Evolutionary conservation across 53 echinoderm and acorn worm species (phyloP), one percentile per base, ranked within the genome.

Genomic region (Holothuria scabra): DNA sequence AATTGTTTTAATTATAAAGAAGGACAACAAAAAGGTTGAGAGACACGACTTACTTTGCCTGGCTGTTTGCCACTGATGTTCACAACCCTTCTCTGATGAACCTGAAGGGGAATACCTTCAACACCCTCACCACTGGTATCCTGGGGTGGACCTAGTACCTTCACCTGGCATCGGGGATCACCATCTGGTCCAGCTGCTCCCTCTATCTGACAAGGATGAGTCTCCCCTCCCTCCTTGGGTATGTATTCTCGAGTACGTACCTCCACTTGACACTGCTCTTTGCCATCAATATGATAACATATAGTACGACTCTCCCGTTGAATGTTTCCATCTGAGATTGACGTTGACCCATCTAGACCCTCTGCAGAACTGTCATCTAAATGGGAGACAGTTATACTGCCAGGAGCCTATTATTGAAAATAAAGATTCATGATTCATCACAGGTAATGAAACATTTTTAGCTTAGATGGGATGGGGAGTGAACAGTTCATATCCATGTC

Each of bases 221-320:
- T 41, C 5, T 34, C 59, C 29, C 56, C 83, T 16, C 69, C 8
- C 14, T 82, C 85, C 6, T 26, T 68, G 14, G 81, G 76, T 8
- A 76, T 61, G 65, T 82, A 76, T 41, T 84, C 72, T 41, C 87
- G 63, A 31, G 60, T 86, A 8, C 84, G 49, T 8, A 74, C 72
- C 84, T 92, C 92, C 57, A 81, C 81, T 66, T 89, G 84, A 58
- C 92, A 92, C n/a, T 84, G 86, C 41, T 83, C 76, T 37, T 89
- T 56, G 6, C 92, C 92, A 29, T 89, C 66, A 24, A 66, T 52
- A 24, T 86, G 86, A 46, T 86, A 86, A 56, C 92, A 92, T 13
- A 89, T 86, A 26, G 88, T 89, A 12, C 92, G 85, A 11, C 84
- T 76, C 76, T 92, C 89, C 16, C 87, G 84, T 28, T 91, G 87